Evolutionary conservation across 1,140 invertebrate species (phyloP), one percentile per base, ranked within the genome.

Genomic region (Brevipalpus yothersi): DNA sequence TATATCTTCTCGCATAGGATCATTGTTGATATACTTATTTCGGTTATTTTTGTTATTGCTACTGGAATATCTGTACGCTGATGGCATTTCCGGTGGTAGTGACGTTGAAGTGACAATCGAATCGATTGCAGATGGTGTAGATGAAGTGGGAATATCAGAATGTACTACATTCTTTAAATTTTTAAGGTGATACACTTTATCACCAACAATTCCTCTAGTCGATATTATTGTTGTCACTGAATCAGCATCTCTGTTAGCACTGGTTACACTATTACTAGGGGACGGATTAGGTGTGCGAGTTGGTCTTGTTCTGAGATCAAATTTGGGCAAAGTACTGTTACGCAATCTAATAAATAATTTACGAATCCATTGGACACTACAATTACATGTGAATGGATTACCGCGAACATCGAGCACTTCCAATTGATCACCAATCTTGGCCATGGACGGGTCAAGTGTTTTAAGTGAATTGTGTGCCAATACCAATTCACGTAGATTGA

Each of bases 361-460:
- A 40, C 53, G 53, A 11, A 55, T 55, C 53, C 53, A 55, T 41
- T 55, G 53, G n/a, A 55, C 53, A 39, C 15, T 19, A 31, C 53
- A 55, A n/a, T 55, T 55, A 41, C 53, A 55, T 55, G 53, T 55
- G 53, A 55, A 55, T 15, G 53, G 53, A 39, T 55, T 55, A 31
- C 40, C 53, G 12, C 53, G 53, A 55, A 55, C 40, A 41, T 55
- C 53, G n/a, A 55, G 21, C 39, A 55, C 15, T 39, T 55, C 21
- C 10, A 55, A 3, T 19, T 21, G 53, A 55, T 55, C 39, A 11
- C 15, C 53, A 41, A 55, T 55, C 11, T n/a, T 39, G 12, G 53
- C 15, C 10, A 55, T 15, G 15, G 15, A 31, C 5, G 19, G 12
- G n/a, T 55, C 53, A 41, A 55, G 53, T 8, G 21, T 19, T 15